phyloP scores from a whole-genome alignment of 1,140 invertebrate genomes.

The Platyscapa corneri region DNA sequence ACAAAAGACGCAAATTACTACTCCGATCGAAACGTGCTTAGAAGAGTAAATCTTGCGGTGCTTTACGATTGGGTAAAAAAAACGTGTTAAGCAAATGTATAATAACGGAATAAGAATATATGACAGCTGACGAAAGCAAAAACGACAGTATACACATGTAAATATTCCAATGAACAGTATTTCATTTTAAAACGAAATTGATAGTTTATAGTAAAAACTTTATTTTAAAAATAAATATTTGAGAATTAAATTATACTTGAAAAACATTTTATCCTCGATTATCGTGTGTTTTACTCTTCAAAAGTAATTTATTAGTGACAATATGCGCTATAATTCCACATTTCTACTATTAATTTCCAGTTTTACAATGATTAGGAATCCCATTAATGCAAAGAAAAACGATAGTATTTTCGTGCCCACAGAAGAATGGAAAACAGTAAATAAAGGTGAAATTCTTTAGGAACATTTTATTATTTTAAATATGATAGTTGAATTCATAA shows the following conservation, averaged over 20 bases:
- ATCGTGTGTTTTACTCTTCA: neutral
- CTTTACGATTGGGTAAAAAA: neutral
- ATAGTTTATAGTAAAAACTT: neutral
- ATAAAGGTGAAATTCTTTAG: slow-evolving; percentile 73
- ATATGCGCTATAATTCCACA: slow-evolving; percentile 5
- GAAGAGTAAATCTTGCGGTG: slow-evolving; percentile 10
- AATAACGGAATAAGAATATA: neutral
- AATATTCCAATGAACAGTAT: slow-evolving; percentile 11
- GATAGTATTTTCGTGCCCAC: slow-evolving; percentile 75
- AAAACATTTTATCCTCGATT: neutral
- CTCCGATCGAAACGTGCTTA: neutral
- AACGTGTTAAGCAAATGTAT: neutral
- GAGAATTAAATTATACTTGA: neutral
- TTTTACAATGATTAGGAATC: slow-evolving; percentile 20
- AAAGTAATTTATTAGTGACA: neutral
- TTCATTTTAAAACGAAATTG: slow-evolving; percentile 10
- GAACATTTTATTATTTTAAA: too few species aligned
- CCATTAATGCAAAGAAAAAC: slow-evolving; percentile 58
- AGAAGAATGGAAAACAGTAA: slow-evolving; percentile 77
- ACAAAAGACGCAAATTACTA: neutral
- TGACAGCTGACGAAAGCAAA: neutral
- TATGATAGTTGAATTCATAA: too few species aligned
- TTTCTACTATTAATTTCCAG: neutral
- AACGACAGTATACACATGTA: neutral
- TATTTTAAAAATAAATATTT: neutral